These are phyloP conservation scores for Drosophila antonietae DNA, from an alignment of 2,888 invertebrate genomes.

Conservation along the genomic window DNA sequence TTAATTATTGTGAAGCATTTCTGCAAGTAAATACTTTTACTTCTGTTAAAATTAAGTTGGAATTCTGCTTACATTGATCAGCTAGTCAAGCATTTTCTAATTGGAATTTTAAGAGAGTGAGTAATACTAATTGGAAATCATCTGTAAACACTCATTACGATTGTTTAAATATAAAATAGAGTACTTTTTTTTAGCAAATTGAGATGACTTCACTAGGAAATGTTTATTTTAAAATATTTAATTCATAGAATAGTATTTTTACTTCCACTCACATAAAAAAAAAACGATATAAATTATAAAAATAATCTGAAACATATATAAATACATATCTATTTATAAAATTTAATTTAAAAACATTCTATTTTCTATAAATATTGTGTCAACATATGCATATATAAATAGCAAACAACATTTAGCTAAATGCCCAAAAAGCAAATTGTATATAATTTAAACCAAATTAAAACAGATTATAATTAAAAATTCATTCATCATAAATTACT, in stretches of 20 bases:
- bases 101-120: too few species aligned
- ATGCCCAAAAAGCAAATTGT: neutral
- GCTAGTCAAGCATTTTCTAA: too few species aligned
- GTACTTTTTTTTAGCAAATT: too few species aligned
- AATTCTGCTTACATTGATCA: neutral
- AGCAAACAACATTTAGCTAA: neutral
- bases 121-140: too few species aligned
- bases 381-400: neutral
- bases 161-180: too few species aligned
- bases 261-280: too few species aligned
- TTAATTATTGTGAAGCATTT: too few species aligned
- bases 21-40: too few species aligned
- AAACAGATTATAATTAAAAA: neutral
- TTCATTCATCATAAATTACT: neutral
- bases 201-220: neutral
- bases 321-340: neutral
- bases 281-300: neutral
- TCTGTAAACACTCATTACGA: too few species aligned
- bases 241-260: neutral
- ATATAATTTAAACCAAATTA: neutral
- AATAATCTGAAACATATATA: neutral
- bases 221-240: neutral
- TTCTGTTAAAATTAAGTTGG: neutral
- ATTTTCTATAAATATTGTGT: neutral
- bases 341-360: neutral